Conservation (phyloP, 2,113 vertebrate genomes). For the Rattus rattus region DNA sequence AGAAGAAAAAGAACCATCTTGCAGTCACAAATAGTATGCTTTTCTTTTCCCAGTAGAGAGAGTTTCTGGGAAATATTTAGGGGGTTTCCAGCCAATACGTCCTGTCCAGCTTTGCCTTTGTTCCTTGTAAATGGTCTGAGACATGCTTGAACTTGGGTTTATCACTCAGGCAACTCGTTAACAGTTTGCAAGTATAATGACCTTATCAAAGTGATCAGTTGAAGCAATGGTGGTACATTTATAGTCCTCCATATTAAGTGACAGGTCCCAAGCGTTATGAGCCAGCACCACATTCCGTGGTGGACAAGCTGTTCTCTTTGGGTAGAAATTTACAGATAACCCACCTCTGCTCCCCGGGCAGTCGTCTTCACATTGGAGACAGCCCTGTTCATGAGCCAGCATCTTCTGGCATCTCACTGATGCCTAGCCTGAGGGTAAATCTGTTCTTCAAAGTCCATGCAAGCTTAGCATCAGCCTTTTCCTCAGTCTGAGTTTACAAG, state of each 20-base stretch:
- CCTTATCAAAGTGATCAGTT: slow-evolving; percentile 49
- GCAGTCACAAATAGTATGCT: slow-evolving; percentile 42
- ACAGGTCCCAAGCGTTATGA: slow-evolving; percentile 20
- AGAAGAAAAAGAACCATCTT: slow-evolving; percentile 60
- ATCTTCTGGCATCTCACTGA: slow-evolving; percentile 7
- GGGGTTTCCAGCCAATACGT: neutral
- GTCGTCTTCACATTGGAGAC: neutral
- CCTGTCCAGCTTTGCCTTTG: neutral
- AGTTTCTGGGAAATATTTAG: slow-evolving; percentile 60
- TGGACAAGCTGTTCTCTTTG: neutral
- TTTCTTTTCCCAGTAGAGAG: slow-evolving; percentile 55
- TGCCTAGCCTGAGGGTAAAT: neutral
- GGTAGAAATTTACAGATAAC: neutral
- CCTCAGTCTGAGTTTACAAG: neutral
- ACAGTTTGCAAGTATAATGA: slow-evolving; percentile 4
- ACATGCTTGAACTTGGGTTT: slow-evolving; percentile 54
- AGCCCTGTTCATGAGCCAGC: neutral
- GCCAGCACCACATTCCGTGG: neutral
- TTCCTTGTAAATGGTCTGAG: neutral
- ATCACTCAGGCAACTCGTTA: slow-evolving; percentile 27
- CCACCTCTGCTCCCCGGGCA: neutral
- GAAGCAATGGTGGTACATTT: slow-evolving; percentile 26
- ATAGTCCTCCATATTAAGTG: slow-evolving; percentile 21
- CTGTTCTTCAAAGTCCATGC: neutral
- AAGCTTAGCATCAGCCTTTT: neutral